Base-by-base conservation (phyloP, 2,113 vertebrate species). In the Octodon degus region DNA sequence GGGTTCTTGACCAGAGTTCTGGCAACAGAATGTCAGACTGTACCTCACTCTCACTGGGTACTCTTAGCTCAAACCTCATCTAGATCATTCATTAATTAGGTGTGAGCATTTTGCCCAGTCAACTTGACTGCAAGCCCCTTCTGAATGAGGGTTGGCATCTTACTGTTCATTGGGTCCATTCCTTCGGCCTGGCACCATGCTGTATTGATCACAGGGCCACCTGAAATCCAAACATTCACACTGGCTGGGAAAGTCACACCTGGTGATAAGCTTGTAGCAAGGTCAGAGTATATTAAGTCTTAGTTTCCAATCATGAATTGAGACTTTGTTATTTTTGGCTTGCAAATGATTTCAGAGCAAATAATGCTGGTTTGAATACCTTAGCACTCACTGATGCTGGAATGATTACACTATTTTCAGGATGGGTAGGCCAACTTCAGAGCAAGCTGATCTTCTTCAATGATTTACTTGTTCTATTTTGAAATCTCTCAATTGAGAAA, bases 401-500 rank as follows among this genome's bases (percentile, higher is more conserved):
- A 72, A 55, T 43, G 47, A 55, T 6, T 8, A 14, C n/a, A 62
- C 11, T 3, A 81, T 86, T 40, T 74, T 20, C 40, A 90, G 87
- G 70, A 20, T 37, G 72, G 25, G 63, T 1, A 12, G 65, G n/a
- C 22, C 43, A 17, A 63, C n/a, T 84, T 92, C 37, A 90, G 34
- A 82, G 65, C 13, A 30, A 72, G 37, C 10, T 19, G 25, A 4
- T 47, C 50, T 50, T 58, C 84, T 50, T 79, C 50, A 5, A 7
- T 58, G 85, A 80, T 81, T 81, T 88, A 32, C 32, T 80, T 62
- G 65, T 62, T 72, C 25, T 86, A 25, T 89, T 74, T 90, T 76
- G 58, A 77, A 77, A 67, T 60, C 32, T 96, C 67, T 86, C 63
- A 77, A 72, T 79, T 55, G 86, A 76, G 62, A 91, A 50, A 74